phyloP scores from a whole-genome alignment of 2,113 vertebrate species.

The Nycticorax nycticorax region DNA sequence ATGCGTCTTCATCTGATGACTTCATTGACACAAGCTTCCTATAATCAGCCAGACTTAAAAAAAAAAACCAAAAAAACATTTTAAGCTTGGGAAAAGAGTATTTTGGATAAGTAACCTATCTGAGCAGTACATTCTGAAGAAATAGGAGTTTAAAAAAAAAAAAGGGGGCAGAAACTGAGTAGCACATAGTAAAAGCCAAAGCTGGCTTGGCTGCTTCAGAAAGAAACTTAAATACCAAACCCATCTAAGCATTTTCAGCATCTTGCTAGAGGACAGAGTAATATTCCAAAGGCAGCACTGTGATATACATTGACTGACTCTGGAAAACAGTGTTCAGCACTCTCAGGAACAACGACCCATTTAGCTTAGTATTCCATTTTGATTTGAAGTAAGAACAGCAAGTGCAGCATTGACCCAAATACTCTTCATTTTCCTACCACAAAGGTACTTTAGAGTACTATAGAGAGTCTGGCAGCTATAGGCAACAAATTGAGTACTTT shows the following conservation, averaged over 20 bases:
- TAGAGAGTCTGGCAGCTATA: rapidly evolving
- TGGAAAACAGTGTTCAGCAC: background rate
- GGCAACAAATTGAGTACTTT: background rate
- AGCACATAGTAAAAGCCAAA: background rate
- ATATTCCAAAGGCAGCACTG: background rate
- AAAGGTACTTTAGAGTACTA: background rate
- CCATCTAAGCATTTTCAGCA: background rate
- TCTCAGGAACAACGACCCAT: background rate
- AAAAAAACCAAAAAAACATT: too few relatives aligned
- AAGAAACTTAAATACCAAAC: background rate
- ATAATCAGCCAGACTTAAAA: background rate
- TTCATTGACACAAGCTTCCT: background rate
- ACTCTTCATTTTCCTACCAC: background rate
- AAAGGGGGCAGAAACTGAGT: background rate
- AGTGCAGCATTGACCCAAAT: background rate
- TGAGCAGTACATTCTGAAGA: background rate
- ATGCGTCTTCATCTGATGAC: background rate
- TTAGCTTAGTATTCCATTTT: background rate
- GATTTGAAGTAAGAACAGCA: background rate
- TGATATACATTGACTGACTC: background rate
- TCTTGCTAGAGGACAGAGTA: background rate
- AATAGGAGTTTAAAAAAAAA: background rate
- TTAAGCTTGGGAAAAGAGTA: background rate
- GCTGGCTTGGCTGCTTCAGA: background rate
- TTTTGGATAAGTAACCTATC: background rate